Evolutionary conservation across 2,113 vertebrate genomes (phyloP).

Genomic region (Gasterosteus nipponicus): DNA sequence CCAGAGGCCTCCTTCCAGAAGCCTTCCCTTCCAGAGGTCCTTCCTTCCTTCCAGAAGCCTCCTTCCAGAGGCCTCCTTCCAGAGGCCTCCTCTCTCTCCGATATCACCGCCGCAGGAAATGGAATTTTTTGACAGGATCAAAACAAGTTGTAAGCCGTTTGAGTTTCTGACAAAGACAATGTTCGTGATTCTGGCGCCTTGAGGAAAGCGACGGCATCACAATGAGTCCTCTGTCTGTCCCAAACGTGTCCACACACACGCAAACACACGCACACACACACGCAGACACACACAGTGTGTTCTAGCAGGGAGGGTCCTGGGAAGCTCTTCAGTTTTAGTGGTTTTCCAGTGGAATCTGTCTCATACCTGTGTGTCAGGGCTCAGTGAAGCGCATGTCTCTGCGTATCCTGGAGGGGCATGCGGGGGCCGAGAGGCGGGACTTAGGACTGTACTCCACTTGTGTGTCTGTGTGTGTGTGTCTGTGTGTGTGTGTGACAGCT

Average conservation of each 20-base stretch:
- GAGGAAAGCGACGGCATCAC: conserved; percentile 70
- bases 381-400: conserved; percentile 69
- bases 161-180: conserved; percentile 78
- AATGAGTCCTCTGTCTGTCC: conserved; percentile 75
- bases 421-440: conserved; percentile 40
- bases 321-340: conserved; percentile 48
- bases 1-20: too few species aligned
- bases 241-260: conserved; percentile 25
- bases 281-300: conserved; percentile 31
- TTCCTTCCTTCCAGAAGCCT: too few species aligned
- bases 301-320: conserved; percentile 56
- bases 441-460: conserved; percentile 38
- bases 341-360: conserved; percentile 63
- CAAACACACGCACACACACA: conserved; percentile 3
- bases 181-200: conserved; percentile 79
- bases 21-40: too few species aligned
- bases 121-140: conserved; percentile 76
- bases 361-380: conserved; percentile 74
- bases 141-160: conserved; percentile 79
- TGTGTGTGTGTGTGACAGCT: conserved; percentile 49
- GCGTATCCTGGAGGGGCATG: conserved; percentile 58
- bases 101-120: conserved; percentile 66
- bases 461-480: conserved; percentile 32
- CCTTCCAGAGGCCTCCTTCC: conserved; percentile 46
- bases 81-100: conserved; percentile 61